Evolutionary conservation across 2,888 invertebrate species (phyloP).

Genomic region (Scelioninae gen. 1): DNA sequence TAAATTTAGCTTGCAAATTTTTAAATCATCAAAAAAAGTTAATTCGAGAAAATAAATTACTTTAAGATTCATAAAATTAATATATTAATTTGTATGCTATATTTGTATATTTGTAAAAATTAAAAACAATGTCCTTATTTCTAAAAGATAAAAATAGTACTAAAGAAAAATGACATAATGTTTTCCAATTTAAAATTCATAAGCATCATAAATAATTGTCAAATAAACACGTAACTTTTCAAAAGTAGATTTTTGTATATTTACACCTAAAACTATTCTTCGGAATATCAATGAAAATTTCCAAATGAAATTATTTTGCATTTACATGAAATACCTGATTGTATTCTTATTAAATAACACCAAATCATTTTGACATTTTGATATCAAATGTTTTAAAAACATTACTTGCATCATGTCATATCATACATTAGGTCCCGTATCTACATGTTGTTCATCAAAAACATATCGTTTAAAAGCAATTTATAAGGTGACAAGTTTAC

Average conservation of each 20-base stretch:
- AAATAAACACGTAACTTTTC: conserved; percentile 19
- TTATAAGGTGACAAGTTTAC: conserved; percentile 32
- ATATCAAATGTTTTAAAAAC: not conserved
- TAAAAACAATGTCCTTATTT: not conserved
- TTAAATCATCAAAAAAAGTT: too few species aligned
- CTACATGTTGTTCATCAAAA: conserved; percentile 11
- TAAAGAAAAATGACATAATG: conserved; percentile 6
- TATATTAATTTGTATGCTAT: too few species aligned
- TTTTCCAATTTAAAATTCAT: not conserved
- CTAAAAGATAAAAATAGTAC: not conserved
- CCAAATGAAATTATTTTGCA: too few species aligned
- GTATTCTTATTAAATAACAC: too few species aligned
- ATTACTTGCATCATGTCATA: not conserved
- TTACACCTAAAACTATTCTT: not conserved
- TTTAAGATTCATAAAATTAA: too few species aligned
- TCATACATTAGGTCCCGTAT: not conserved
- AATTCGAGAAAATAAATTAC: too few species aligned
- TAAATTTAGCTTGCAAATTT: too few species aligned
- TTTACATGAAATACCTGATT: too few species aligned
- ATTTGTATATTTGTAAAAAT: too few species aligned
- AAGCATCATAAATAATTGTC: conserved; percentile 12
- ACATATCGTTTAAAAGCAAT: conserved; percentile 22
- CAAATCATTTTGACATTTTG: too few species aligned
- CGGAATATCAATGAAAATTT: too few species aligned
- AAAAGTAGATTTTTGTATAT: conserved; percentile 1